Evolutionary conservation across 92 coral and sea anemone species (phyloP).

Genomic region (Zoanthus gigantus): DNA sequence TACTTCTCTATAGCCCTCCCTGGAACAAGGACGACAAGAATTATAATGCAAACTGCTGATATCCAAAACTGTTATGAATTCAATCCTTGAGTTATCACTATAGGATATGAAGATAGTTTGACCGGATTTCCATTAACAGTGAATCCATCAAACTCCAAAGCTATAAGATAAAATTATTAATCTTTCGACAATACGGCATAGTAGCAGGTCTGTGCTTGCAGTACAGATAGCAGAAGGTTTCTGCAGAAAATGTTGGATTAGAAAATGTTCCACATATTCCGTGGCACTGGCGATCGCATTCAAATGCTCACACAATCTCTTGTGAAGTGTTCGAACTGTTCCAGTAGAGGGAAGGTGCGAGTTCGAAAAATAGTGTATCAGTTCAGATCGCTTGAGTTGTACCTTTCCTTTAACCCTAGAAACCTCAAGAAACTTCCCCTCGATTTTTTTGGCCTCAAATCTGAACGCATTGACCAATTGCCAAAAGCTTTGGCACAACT

Average conservation of each 20-base stretch:
- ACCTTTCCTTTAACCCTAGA: not conserved
- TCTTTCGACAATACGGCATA: not conserved
- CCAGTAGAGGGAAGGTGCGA: no score
- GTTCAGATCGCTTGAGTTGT: not conserved
- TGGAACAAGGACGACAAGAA: not conserved
- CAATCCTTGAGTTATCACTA: not conserved
- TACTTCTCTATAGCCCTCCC: not conserved
- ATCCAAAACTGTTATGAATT: not conserved
- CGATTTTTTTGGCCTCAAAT: no score
- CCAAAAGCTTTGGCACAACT: no score
- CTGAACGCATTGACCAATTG: no score
- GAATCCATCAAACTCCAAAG: not conserved
- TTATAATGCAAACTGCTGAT: not conserved
- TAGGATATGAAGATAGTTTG: not conserved
- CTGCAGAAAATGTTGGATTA: no score
- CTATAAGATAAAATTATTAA: not conserved
- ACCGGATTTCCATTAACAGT: not conserved
- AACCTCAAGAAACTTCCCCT: no score
- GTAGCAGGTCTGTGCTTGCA: not conserved
- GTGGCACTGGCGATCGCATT: no score
- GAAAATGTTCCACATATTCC: no score
- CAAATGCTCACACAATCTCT: not conserved
- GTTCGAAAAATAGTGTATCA: no score
- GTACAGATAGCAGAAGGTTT: not conserved
- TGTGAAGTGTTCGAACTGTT: no score